Evolutionary conservation across 2,113 vertebrate genomes (phyloP).

Genomic region (Alectura lathami): DNA sequence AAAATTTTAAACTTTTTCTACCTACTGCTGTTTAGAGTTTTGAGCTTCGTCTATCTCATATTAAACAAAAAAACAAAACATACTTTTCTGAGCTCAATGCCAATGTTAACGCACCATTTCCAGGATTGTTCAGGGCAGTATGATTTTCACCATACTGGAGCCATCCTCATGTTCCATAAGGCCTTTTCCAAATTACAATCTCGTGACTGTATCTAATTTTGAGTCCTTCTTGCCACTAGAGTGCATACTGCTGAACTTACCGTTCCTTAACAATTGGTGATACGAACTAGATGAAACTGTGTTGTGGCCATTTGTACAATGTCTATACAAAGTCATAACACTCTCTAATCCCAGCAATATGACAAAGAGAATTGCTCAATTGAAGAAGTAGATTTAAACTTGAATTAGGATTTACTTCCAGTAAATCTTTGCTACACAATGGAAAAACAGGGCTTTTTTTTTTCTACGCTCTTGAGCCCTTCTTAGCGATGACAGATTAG

Average conservation of each 20-base stretch:
- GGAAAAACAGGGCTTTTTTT: slow-evolving; percentile 41
- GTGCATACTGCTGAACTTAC: slow-evolving; percentile 61
- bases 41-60: slow-evolving; percentile 71
- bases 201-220: slow-evolving; percentile 58
- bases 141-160: slow-evolving; percentile 70
- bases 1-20: slow-evolving; percentile 76
- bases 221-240: slow-evolving; percentile 64
- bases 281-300: slow-evolving; percentile 64
- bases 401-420: slow-evolving; percentile 63
- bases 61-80: background rate
- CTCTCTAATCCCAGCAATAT: slow-evolving; percentile 61
- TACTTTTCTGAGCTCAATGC: slow-evolving; percentile 48
- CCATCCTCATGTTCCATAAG: slow-evolving; percentile 63
- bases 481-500: background rate
- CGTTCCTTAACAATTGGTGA: slow-evolving; percentile 63
- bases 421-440: slow-evolving; percentile 58
- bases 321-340: slow-evolving; percentile 51
- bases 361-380: slow-evolving; percentile 46
- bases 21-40: slow-evolving; percentile 73
- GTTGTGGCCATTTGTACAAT: slow-evolving; percentile 58
- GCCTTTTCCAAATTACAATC: slow-evolving; percentile 52
- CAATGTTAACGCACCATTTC: slow-evolving; percentile 34
- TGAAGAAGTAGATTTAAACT: slow-evolving; percentile 51
- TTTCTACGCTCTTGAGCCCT: slow-evolving; percentile 18
- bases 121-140: slow-evolving; percentile 65